These are phyloP conservation scores for Gibbula magus DNA, from an alignment of 2,888 invertebrate genomes.

Conservation along the genomic window DNA sequence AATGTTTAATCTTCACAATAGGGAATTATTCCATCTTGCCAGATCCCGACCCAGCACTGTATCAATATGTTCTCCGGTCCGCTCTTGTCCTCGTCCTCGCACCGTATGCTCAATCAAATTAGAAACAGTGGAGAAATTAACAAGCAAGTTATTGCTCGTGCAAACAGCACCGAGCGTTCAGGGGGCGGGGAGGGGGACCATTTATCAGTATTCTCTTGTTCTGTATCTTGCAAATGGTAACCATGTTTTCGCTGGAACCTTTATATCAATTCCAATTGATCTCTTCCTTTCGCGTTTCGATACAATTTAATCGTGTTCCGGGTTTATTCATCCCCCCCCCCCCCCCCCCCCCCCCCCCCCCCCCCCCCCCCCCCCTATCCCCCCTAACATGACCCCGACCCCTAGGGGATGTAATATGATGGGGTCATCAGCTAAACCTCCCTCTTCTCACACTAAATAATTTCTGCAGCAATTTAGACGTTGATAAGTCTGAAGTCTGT, in stretches of 20 bases:
- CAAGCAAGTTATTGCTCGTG: slow-evolving; percentile 13
- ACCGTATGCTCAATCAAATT: slow-evolving; percentile 12
- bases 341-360: background rate
- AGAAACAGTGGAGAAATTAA: background rate
- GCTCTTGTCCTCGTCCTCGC: background rate
- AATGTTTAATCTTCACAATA: slow-evolving; percentile 40
- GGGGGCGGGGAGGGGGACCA: slow-evolving; percentile 9
- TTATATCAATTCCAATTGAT: background rate
- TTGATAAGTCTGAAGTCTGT: background rate
- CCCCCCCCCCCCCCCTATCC: background rate
- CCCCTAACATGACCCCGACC: background rate
- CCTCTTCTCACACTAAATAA: slow-evolving; percentile 16
- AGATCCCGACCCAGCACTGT: background rate
- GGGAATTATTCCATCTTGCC: slow-evolving; percentile 25
- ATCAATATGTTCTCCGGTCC: background rate
- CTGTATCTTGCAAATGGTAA: background rate
- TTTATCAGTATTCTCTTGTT: slow-evolving; percentile 5
- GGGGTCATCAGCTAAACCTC: background rate
- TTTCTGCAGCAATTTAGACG: slow-evolving; percentile 17
- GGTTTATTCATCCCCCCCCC: background rate
- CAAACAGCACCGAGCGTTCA: background rate
- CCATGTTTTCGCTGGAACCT: background rate
- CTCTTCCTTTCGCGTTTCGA: background rate
- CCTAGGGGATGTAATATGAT: background rate
- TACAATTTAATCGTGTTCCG: slow-evolving; percentile 8